Evolutionary conservation across 2,797 vertebrate genomes (phyloP).

Genomic region (Hafferia zeledoni): DNA sequence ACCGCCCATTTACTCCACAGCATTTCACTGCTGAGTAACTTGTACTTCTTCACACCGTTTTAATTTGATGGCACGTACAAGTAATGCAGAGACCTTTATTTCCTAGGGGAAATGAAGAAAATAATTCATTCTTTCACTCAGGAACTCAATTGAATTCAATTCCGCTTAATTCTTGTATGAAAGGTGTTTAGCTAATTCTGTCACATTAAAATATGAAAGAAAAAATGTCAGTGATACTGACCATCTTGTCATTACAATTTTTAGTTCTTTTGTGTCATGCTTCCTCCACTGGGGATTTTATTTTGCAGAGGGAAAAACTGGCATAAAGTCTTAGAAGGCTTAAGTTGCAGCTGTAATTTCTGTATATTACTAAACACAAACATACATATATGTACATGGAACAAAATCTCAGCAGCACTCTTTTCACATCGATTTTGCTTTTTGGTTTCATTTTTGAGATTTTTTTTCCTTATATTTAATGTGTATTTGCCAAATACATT

Average conservation of each 20-base stretch:
- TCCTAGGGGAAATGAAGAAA: constrained; percentile 55
- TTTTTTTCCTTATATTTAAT: not conserved
- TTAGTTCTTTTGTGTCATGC: not conserved
- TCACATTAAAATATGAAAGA: constrained; percentile 23
- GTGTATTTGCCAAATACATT: not conserved
- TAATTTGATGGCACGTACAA: not conserved
- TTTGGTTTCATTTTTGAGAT: not conserved
- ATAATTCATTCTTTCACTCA: constrained; percentile 39
- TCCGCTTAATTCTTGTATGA: constrained; percentile 16
- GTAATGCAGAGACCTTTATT: constrained; percentile 27
- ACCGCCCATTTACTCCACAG: not conserved
- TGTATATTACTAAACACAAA: not conserved
- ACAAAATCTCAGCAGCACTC: not conserved
- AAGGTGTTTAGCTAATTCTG: constrained; percentile 9
- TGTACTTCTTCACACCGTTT: not conserved
- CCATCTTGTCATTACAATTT: not conserved
- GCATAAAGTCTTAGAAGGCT: not conserved
- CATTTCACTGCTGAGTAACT: constrained; percentile 19
- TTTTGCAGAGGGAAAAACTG: not conserved
- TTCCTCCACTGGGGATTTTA: not conserved
- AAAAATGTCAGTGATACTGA: not conserved
- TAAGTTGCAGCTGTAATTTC: not conserved
- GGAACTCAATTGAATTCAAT: constrained; percentile 24
- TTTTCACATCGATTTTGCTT: not conserved
- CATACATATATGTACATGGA: not conserved